These are phyloP conservation scores for Caenorhabditis sp. DNA, from an alignment of 2,888 invertebrate species.

Conservation along the genomic window DNA sequence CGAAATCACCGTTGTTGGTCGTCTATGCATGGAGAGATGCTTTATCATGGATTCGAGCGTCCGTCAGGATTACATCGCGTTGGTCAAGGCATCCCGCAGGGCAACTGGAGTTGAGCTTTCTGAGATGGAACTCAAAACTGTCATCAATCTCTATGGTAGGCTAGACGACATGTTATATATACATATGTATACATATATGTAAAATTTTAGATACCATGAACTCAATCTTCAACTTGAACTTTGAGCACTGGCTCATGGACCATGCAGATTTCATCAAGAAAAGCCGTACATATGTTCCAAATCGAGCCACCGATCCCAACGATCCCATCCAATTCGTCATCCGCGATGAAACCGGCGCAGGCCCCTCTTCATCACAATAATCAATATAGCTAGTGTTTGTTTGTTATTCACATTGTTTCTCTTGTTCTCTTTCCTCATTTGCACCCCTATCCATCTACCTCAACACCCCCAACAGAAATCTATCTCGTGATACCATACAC, in stretches of 20 bases:
- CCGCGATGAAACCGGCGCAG: too few relatives aligned
- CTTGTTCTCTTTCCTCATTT: slow-evolving; percentile 11
- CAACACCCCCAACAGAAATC: neutral
- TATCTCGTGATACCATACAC: slow-evolving; percentile 10
- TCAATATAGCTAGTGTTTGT: too few relatives aligned
- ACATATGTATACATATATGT: too few relatives aligned
- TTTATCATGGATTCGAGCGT: slow-evolving; percentile 21
- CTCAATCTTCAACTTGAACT: slow-evolving; percentile 22
- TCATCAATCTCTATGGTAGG: neutral
- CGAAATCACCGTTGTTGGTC: neutral
- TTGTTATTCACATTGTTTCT: slow-evolving; percentile 15
- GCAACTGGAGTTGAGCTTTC: neutral
- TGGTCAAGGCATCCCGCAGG: neutral
- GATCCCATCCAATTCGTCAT: too few relatives aligned
- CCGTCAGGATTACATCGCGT: slow-evolving; percentile 16
- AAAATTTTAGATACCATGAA: slow-evolving; percentile 36
- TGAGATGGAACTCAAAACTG: neutral
- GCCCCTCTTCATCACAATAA: too few relatives aligned
- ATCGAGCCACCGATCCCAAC: too few relatives aligned
- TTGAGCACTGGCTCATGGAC: slow-evolving; percentile 18
- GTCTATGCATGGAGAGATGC: slow-evolving; percentile 6
- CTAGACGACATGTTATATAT: neutral
- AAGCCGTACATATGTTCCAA: too few relatives aligned
- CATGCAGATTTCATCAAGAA: neutral
- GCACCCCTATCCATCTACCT: slow-evolving; percentile 37